Evolutionary conservation across 2,113 vertebrate genomes (phyloP), one percentile per base, ranked within the genome.

Genomic region (Tretioscincus oriximinensis): DNA sequence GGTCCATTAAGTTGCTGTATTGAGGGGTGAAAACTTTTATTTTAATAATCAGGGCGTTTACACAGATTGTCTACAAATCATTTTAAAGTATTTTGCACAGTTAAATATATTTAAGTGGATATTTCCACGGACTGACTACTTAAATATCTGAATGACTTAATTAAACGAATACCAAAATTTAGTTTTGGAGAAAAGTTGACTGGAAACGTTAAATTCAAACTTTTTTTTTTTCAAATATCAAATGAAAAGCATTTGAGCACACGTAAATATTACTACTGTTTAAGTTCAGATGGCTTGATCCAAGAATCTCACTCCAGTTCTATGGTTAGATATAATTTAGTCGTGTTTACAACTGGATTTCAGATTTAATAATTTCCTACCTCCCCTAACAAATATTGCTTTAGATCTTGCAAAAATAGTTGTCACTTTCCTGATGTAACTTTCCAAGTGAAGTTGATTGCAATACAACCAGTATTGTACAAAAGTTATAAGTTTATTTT

Each of bases 331-430:
- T 93, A 82, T 87, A 85, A 89, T 75, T 51, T 87, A 88, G 87
- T 90, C 92, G 93, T 93, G 94, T 96, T 95, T 95, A 95, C 93
- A 94, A 85, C 89, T 92, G 92, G 54, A 67, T 88, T 85, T 92
- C 88, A 87, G 76, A 90, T 92, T 88, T 69, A 86, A 5, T 73
- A 88, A 85, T 83, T 58, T 88, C 85, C 95, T 96, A 96, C 94
- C 94, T 95, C 95, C 80, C 93, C 85, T 82, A 81, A 80, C 82
- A 84, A 75, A 88, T 83, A 79, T 65, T 77, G 83, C 86, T 51
- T 83, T 73, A 87, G 54, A 76, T 87, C 83, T 85, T 84, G 63
- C 61, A 80, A 58, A 88, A 72, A 31, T 81, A 78, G 26, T 72
- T 31, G 31, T 41, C 71, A 60, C 82, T 83, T 70, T 80, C 58